phyloP scores from a whole-genome alignment of 2,888 invertebrate species.

The Amiota minor region DNA sequence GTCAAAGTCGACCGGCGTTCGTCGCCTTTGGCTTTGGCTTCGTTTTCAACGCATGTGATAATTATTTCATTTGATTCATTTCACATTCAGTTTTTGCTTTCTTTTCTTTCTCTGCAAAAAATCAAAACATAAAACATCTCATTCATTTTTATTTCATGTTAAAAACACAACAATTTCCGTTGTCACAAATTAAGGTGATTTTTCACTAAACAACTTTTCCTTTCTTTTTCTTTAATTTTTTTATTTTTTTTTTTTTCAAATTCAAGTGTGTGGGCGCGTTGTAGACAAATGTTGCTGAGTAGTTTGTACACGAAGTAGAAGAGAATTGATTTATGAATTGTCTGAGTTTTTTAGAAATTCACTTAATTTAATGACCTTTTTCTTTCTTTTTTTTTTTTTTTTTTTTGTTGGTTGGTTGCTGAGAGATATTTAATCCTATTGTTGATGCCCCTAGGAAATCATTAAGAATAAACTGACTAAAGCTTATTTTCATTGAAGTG shows the following conservation, averaged over 20 bases:
- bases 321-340: slow-evolving; percentile 4
- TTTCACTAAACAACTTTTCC: slow-evolving; percentile 33
- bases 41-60: slow-evolving; percentile 16
- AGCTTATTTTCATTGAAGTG: too few relatives aligned
- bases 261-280: slow-evolving; percentile 3
- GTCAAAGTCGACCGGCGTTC: slow-evolving; percentile 33
- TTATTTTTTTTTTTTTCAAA: neutral
- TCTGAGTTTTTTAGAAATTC: neutral
- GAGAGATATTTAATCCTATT: too few relatives aligned
- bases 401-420: too few relatives aligned
- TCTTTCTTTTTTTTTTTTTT: too few relatives aligned
- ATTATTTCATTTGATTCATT: slow-evolving; percentile 6
- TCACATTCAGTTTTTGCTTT: slow-evolving; percentile 1
- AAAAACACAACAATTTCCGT: slow-evolving; percentile 54
- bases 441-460: too few relatives aligned
- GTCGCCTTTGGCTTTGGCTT: slow-evolving; percentile 6
- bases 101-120: slow-evolving; percentile 17
- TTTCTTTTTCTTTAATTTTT: too few relatives aligned
- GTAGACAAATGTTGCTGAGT: slow-evolving; percentile 5
- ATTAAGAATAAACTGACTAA: too few relatives aligned
- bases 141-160: slow-evolving; percentile 44
- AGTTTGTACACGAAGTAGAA: neutral
- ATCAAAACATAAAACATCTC: neutral
- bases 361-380: too few relatives aligned
- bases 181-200: slow-evolving; percentile 50